Base-by-base conservation (phyloP, 1,140 invertebrate genomes). In the Saxidomus purpurata region DNA sequence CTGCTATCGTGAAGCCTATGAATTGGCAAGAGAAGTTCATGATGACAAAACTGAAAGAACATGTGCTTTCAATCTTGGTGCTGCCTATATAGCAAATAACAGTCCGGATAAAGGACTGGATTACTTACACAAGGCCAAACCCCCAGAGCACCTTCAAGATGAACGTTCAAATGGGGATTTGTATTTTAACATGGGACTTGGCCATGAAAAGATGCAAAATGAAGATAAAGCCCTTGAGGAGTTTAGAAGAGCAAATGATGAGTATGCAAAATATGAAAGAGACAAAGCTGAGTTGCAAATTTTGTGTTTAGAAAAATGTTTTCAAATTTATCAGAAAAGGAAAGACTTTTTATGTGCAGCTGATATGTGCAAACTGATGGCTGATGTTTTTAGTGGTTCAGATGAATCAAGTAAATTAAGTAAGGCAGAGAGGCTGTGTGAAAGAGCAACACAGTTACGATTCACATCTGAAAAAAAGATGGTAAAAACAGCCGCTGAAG, bases 61-160 rank as follows among this genome's bases (percentile, higher is more conserved):
- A 15, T 93, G 92, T 92, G 92, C 93, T 25, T 93, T 94, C 47
- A 94, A 93, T 76, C 87, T 94, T n/a, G 92, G 93, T 43, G 92
- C 92, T 76, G 92, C 87, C 15, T 93, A 93, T 52, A 91, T 93
- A 52, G 92, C 89, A 63, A 40, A 81, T 25, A 82, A 87, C 0
- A 43, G 92, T 17, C 63, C 82, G 31, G 85, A 90, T 49, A 89
- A 90, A 77, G 93, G 91, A 34, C 49, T 93, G 28, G 82, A 89
- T 31, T 47, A 90, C 47, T 84, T 94, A 0, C 82, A 92, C 22
- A 89, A 90, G 69, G 92, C 92, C 47, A 40, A 85, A 67, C 91
- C 90, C 4, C 87, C 92, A 36, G 71, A 85, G 3, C 87, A 89
- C 25, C 76, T 47, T 15, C 80, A 55, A 28, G 92, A 91, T 69